Conservation (phyloP, 2,888 invertebrate species). For the Auanema freiburgensis region DNA sequence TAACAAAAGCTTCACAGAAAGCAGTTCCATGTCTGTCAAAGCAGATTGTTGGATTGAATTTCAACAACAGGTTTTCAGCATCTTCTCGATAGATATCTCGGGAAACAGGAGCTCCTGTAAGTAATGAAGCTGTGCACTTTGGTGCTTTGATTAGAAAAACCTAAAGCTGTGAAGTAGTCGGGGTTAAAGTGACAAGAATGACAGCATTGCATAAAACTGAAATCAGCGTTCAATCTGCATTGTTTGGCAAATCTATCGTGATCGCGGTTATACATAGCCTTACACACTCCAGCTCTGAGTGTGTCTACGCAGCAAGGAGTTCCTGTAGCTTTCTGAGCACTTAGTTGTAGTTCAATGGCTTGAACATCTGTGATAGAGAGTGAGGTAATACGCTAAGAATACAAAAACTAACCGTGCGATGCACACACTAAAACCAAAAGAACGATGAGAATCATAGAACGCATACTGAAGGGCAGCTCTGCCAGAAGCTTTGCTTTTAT, state of each 20-base stretch:
- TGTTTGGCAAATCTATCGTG: constrained; percentile 47
- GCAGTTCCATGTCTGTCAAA: constrained; percentile 47
- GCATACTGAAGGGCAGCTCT: constrained; percentile 7
- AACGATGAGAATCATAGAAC: neutral
- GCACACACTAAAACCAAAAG: neutral
- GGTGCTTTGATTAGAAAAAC: constrained; percentile 14
- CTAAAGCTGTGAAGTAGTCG: constrained; percentile 39
- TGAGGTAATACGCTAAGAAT: too few relatives aligned
- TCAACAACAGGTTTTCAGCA: constrained; percentile 44
- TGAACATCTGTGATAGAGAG: neutral
- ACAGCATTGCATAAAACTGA: constrained; percentile 57
- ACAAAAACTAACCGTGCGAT: neutral
- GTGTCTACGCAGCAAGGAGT: constrained; percentile 57
- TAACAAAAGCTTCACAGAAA: constrained; percentile 48
- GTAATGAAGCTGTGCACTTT: neutral
- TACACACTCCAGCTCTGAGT: constrained; percentile 46
- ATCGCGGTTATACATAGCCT: constrained; percentile 42
- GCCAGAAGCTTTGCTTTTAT: constrained; percentile 14
- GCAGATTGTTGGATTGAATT: constrained; percentile 36
- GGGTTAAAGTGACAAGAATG: constrained; percentile 53
- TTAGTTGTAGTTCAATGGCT: constrained; percentile 9
- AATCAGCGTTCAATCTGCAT: constrained; percentile 52
- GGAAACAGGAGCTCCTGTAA: constrained; percentile 36
- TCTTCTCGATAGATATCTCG: constrained; percentile 49
- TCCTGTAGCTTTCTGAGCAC: constrained; percentile 41